phyloP scores from a whole-genome alignment of 37 sponge, comb jelly and placozoan species.

The Halisarca cf. caerulea region DNA sequence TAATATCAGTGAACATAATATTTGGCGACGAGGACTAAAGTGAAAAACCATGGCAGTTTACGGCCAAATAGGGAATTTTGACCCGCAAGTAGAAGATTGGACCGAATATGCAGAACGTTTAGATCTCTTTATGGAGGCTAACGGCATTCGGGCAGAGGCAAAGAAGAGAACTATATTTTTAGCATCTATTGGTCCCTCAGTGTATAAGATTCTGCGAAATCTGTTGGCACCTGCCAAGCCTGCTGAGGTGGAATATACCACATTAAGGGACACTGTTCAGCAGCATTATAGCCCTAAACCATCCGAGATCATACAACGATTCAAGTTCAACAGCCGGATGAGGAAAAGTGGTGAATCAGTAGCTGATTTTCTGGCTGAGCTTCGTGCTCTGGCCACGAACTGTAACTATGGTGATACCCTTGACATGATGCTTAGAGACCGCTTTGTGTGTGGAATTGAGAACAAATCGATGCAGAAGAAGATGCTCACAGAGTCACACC shows the following conservation, averaged over 20 bases:
- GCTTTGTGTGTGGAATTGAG: conserved; percentile 44
- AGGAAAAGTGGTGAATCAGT: conserved; percentile 37
- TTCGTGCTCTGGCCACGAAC: background rate
- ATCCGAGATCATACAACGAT: conserved; percentile 31
- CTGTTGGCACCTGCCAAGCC: background rate
- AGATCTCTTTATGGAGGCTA: background rate
- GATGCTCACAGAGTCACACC: background rate
- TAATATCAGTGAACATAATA: no score
- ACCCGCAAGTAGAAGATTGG: background rate
- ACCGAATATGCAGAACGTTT: background rate
- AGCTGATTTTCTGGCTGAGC: conserved; percentile 32
- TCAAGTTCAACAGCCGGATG: conserved; percentile 20
- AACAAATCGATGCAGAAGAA: background rate
- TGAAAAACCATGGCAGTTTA: no score
- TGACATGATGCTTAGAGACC: conserved; percentile 30
- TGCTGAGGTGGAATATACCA: background rate
- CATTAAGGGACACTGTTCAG: background rate
- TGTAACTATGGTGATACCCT: conserved; percentile 39
- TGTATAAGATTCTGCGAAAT: background rate
- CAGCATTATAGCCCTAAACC: background rate
- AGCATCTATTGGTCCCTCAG: background rate
- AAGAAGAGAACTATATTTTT: background rate
- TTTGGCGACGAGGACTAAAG: no score
- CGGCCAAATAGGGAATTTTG: conserved; percentile 25
- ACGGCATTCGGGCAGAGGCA: background rate